Conservation (phyloP, 1,140 invertebrate species). For the Pectinophora gossypiella region DNA sequence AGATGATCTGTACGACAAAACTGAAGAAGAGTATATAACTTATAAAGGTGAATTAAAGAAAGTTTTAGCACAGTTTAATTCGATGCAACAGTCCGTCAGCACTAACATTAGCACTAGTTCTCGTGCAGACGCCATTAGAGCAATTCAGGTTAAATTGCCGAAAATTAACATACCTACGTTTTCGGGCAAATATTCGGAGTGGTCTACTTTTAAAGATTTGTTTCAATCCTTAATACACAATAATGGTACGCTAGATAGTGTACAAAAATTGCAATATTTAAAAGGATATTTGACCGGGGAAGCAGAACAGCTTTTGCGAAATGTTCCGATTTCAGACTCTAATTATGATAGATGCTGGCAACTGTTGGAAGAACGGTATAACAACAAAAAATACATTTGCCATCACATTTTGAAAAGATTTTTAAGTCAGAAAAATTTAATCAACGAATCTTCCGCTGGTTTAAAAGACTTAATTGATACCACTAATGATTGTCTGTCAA, state of each 20-base stretch:
- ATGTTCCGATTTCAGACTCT: not conserved
- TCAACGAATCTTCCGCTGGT: constrained; percentile 6
- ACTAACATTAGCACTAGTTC: not conserved
- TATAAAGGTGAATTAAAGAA: not conserved
- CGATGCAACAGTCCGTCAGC: not conserved
- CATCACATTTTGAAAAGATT: constrained; percentile 17
- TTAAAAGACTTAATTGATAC: constrained; percentile 15
- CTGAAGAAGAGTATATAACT: not conserved
- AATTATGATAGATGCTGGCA: not conserved
- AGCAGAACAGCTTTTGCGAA: not conserved
- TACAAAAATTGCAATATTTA: constrained; percentile 1
- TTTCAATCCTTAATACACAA: constrained; percentile 1
- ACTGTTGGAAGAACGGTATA: constrained; percentile 8
- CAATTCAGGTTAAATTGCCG: not conserved
- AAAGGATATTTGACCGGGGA: not conserved
- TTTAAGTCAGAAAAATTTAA: constrained; percentile 7
- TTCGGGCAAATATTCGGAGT: no score
- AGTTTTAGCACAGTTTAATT: no score
- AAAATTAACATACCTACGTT: not conserved
- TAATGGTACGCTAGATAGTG: not conserved
- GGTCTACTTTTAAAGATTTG: not conserved
- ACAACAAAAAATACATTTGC: constrained; percentile 16
- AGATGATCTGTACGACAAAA: not conserved
- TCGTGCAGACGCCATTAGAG: not conserved
- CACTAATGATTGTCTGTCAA: constrained; percentile 17